Percentiles rank a stretch among this genome's conserved stretches.
phyloP scores from a whole-genome alignment of 92 coral and sea anemone species.

The Blastomussa wellsi region DNA sequence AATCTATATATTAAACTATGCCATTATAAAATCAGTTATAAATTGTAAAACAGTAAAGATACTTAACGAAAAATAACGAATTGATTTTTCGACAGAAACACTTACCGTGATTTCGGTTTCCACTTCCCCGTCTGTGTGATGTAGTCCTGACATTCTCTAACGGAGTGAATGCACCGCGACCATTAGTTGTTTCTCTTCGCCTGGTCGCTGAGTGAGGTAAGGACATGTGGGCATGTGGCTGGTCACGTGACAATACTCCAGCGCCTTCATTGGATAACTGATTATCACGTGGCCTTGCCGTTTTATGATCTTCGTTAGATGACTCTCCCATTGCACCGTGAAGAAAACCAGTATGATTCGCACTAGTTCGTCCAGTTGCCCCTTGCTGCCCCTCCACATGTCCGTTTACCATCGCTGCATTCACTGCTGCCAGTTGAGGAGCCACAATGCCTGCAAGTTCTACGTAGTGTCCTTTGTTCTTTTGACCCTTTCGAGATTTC shows the following conservation, averaged over 20 bases:
- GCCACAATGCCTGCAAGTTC: conserved; percentile 55
- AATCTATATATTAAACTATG: no score
- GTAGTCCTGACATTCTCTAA: neutral
- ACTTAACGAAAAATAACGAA: no score
- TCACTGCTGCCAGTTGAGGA: conserved; percentile 60
- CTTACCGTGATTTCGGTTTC: conserved; percentile 8
- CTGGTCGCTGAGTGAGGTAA: neutral
- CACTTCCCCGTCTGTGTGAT: conserved; percentile 18
- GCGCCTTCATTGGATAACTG: neutral
- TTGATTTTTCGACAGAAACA: no score
- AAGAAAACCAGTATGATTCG: neutral
- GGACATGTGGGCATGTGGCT: conserved; percentile 11
- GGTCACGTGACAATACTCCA: conserved; percentile 4
- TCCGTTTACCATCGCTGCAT: conserved; percentile 29
- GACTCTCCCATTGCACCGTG: neutral
- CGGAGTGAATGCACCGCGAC: neutral
- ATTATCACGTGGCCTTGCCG: neutral
- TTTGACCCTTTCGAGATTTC: conserved; percentile 45
- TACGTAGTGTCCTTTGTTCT: conserved; percentile 53
- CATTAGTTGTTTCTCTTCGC: neutral
- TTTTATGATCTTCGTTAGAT: neutral
- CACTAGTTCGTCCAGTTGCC: neutral
- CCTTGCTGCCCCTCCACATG: neutral
- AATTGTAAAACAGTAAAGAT: no score
- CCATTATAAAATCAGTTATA: no score